Evolutionary conservation across 1,140 invertebrate genomes (phyloP), one percentile per base, ranked within the genome.

Genomic region (Asbolus verrucosus): DNA sequence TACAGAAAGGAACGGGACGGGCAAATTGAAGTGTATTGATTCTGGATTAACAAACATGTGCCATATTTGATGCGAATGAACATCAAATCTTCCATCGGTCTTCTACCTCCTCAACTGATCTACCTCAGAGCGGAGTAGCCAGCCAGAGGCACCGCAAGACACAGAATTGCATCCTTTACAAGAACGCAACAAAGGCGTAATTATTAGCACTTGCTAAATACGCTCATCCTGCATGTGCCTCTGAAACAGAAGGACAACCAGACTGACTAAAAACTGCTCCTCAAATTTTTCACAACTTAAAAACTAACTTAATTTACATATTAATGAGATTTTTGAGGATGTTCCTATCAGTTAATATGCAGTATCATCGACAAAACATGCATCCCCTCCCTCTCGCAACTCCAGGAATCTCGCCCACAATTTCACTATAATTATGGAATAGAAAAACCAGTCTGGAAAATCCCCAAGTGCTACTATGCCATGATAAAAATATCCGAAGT

Each of bases 181-280:
- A 79, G 77, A 80, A 79, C 79, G 77, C 79, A 81, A 80, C 72
- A 72, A 75, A 78, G 76, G 77, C 78, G 78, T 79, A 78, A 43
- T 75, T 67, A 71, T 79, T 79, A 79, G 77, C 77, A 78, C 68
- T 65, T 70, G 76, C 76, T 79, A 78, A 77, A 67, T 78, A 78
- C 76, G 76, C 79, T 86, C 85, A 85, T 87, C 85, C 85, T 83
- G 85, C 87, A 89, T 89, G 89, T 91, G 89, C 89, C 89, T 91
- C 89, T 91, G 88, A 90, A 90, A 91, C 85, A 83, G 79, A 85
- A 79, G 80, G 81, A 86, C 82, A 84, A 85, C 85, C 85, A 86
- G 85, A 86, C 85, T 86, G 85, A 86, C 86, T 84, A 86, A 84
- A 72, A 59, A 65, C 18, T 16, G 15, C 30, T 19, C 27, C 41